Percentiles rank a stretch among this genome's conserved stretches.
Conservation (phyloP, 1,140 invertebrate genomes). For the Rhyzopertha dominica region DNA sequence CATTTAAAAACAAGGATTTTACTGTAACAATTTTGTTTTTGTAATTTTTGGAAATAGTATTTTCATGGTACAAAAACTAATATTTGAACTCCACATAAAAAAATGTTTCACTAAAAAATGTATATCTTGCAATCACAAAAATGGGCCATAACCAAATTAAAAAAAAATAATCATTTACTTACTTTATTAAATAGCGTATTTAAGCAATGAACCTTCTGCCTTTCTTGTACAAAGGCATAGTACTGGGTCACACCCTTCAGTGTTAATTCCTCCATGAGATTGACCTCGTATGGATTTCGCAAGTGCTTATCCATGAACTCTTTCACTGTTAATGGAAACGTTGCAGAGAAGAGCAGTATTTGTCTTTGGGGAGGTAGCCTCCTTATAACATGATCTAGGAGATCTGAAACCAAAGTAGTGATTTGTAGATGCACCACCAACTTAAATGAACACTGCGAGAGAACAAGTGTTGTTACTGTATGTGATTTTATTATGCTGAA, state of each 20-base stretch:
- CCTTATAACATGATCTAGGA: constrained; percentile 90
- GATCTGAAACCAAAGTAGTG: constrained; percentile 74
- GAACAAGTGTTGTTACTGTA: neutral
- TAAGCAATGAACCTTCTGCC: constrained; percentile 99
- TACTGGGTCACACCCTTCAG: constrained; percentile 99
- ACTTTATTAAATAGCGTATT: constrained; percentile 99
- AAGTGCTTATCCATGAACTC: constrained; percentile 98
- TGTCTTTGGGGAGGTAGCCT: constrained; percentile 91
- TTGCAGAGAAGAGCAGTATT: constrained; percentile 97
- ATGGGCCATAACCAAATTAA: neutral
- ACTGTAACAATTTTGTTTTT: too few species aligned
- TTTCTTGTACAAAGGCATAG: constrained; percentile 99
- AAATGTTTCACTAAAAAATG: too few species aligned
- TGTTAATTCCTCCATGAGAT: constrained; percentile 99
- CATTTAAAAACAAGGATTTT: too few species aligned
- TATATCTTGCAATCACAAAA: too few species aligned
- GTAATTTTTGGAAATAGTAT: too few species aligned
- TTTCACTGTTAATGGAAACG: constrained; percentile 98
- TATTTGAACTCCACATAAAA: too few species aligned
- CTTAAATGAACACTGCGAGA: neutral
- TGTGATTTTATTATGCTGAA: neutral
- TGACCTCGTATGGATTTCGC: constrained; percentile 96
- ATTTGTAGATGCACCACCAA: neutral
- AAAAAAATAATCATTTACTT: too few species aligned
- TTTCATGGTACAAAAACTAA: constrained; percentile 3